Percentiles rank a stretch among this genome's conserved stretches.
These are phyloP conservation scores for Drosophila mimica DNA, from an alignment of 2,888 invertebrate genomes.

Conservation along the genomic window DNA sequence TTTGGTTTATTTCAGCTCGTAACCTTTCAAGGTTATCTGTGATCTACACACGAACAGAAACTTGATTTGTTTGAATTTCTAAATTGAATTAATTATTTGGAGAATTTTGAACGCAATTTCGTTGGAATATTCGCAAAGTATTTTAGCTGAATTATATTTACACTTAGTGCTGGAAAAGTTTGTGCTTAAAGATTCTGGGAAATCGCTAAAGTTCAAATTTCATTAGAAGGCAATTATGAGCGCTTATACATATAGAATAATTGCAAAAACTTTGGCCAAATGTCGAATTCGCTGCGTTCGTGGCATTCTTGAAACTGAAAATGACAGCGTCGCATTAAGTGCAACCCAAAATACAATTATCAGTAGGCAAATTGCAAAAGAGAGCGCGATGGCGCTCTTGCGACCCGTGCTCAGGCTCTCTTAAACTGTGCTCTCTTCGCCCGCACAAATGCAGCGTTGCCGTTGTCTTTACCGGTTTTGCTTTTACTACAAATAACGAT, in stretches of 20 bases:
- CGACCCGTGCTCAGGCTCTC: slow-evolving; percentile 1
- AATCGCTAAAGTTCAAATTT: background rate
- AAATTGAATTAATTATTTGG: background rate
- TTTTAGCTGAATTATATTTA: background rate
- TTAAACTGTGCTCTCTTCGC: slow-evolving; percentile 30
- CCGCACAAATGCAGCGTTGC: slow-evolving; percentile 59
- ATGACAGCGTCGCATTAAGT: slow-evolving; percentile 22
- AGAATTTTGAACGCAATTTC: background rate
- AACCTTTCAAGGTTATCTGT: slow-evolving; percentile 36
- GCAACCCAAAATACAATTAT: slow-evolving; percentile 32
- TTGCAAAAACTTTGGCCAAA: slow-evolving; percentile 3
- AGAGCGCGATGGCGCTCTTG: background rate
- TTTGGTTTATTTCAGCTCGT: slow-evolving; percentile 26
- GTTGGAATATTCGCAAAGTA: background rate
- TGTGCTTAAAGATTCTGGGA: background rate
- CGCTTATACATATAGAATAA: slow-evolving; percentile 1
- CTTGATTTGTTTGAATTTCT: background rate
- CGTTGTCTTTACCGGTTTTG: slow-evolving; percentile 46
- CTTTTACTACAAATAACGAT: slow-evolving; percentile 51
- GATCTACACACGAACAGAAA: background rate
- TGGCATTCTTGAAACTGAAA: slow-evolving; percentile 48
- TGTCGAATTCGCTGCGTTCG: slow-evolving; percentile 41
- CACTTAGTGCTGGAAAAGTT: background rate
- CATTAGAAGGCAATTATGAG: background rate
- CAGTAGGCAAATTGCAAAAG: slow-evolving; percentile 11